Conservation (phyloP, 2,888 invertebrate genomes). For the Lasioglossum oenotherae region DNA sequence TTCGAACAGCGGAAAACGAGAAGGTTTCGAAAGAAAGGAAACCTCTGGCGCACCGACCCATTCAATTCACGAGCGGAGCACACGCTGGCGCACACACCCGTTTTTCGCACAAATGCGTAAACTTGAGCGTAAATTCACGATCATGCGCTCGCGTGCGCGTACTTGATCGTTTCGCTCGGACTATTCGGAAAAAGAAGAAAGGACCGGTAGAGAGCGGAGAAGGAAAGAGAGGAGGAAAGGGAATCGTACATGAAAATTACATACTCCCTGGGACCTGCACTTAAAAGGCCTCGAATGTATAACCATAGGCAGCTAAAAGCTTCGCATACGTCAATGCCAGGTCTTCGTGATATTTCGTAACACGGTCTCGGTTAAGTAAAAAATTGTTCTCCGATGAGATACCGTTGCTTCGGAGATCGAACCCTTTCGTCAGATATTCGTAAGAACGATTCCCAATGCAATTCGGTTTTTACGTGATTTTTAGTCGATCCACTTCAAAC, state of each 20-base stretch:
- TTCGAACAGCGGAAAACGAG: constrained; percentile 39
- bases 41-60: constrained; percentile 42
- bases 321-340: constrained; percentile 71
- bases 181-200: constrained; percentile 57
- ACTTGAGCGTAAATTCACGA: constrained; percentile 59
- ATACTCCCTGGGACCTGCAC: constrained; percentile 70
- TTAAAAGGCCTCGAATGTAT: constrained; percentile 71
- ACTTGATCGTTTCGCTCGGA: constrained; percentile 57
- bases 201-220: constrained; percentile 28
- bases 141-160: constrained; percentile 58
- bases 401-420: background rate
- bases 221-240: constrained; percentile 42
- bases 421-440: background rate
- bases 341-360: constrained; percentile 65
- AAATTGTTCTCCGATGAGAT: constrained; percentile 18
- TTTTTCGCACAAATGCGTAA: constrained; percentile 51
- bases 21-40: constrained; percentile 48
- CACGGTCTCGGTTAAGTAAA: constrained; percentile 29
- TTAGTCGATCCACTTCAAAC: background rate
- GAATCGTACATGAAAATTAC: constrained; percentile 74
- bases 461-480: background rate
- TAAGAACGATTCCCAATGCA: background rate
- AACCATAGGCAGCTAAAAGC: constrained; percentile 72
- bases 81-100: background rate
- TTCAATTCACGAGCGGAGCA: constrained; percentile 43